Evolutionary conservation across 2,113 vertebrate species (phyloP).

Genomic region (Trinectes maculatus): DNA sequence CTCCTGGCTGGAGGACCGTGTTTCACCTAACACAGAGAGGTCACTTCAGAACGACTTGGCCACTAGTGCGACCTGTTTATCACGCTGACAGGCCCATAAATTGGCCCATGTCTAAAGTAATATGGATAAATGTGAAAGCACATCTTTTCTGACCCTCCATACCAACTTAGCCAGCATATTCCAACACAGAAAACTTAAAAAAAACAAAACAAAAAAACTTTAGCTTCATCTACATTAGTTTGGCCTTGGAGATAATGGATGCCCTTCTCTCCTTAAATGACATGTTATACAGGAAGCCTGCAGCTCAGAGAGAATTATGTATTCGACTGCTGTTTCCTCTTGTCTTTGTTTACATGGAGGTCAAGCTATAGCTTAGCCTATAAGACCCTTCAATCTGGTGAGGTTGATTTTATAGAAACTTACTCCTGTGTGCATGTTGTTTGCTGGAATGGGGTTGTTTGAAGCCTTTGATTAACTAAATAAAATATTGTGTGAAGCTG

Average conservation of each 20-base stretch:
- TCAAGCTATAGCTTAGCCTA: neutral
- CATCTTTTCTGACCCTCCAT: conserved; percentile 44
- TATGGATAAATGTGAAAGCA: conserved; percentile 63
- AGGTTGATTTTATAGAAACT: conserved; percentile 7
- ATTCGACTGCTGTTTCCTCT: conserved; percentile 4
- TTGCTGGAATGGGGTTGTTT: conserved; percentile 8
- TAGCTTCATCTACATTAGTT: conserved; percentile 51
- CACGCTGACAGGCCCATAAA: conserved; percentile 61
- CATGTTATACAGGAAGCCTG: neutral
- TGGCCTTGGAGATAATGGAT: conserved; percentile 21
- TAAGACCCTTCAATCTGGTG: neutral
- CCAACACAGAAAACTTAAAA: conserved; percentile 20
- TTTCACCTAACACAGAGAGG: conserved; percentile 43
- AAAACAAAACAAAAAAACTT: conserved; percentile 32
- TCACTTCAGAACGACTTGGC: conserved; percentile 57
- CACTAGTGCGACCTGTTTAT: conserved; percentile 55
- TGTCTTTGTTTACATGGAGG: neutral
- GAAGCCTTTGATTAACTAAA: neutral
- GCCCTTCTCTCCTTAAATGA: conserved; percentile 22
- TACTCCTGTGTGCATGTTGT: neutral
- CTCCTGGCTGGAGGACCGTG: conserved; percentile 30
- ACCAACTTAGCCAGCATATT: conserved; percentile 50
- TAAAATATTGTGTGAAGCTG: neutral
- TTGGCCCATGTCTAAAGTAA: conserved; percentile 56
- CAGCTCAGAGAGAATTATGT: conserved; percentile 6